Evolutionary conservation across 1,140 invertebrate genomes (phyloP).

Genomic region (Papilio helenus): DNA sequence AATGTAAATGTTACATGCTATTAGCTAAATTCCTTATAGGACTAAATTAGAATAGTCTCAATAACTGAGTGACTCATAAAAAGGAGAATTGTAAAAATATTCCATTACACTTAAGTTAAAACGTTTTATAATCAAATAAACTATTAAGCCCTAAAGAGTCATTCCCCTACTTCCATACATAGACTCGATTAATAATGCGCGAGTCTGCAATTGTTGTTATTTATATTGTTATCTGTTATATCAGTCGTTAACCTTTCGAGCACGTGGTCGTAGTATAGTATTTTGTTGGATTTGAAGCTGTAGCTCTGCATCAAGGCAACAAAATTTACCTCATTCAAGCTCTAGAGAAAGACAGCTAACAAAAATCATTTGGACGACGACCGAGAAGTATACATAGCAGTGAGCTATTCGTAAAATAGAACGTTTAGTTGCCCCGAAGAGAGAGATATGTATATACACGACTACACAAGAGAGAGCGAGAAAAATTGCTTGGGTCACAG

Average conservation of each 20-base stretch:
- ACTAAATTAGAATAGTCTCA: not conserved
- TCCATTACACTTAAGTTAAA: not conserved
- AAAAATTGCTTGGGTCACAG: constrained; percentile 71
- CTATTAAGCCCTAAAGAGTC: constrained; percentile 27
- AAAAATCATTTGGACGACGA: constrained; percentile 80
- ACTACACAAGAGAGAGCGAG: constrained; percentile 56
- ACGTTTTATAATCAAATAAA: not conserved
- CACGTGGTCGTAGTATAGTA: constrained; percentile 80
- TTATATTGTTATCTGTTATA: constrained; percentile 78
- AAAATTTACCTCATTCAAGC: constrained; percentile 80
- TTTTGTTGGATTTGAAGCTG: constrained; percentile 81
- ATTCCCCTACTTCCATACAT: constrained; percentile 38
- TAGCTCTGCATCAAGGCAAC: constrained; percentile 79
- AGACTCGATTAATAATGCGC: constrained; percentile 41
- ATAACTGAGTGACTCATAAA: not conserved
- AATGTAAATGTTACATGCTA: not conserved
- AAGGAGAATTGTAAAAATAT: not conserved
- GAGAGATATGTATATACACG: constrained; percentile 63
- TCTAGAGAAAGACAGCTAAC: constrained; percentile 82
- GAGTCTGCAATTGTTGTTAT: constrained; percentile 64
- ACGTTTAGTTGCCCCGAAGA: constrained; percentile 66
- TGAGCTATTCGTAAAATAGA: constrained; percentile 83
- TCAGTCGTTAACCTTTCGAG: constrained; percentile 78
- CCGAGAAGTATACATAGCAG: constrained; percentile 83
- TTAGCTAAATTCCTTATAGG: not conserved